Base-by-base conservation (phyloP, 2,113 vertebrate genomes). In the Zonotrichia leucophrys region DNA sequence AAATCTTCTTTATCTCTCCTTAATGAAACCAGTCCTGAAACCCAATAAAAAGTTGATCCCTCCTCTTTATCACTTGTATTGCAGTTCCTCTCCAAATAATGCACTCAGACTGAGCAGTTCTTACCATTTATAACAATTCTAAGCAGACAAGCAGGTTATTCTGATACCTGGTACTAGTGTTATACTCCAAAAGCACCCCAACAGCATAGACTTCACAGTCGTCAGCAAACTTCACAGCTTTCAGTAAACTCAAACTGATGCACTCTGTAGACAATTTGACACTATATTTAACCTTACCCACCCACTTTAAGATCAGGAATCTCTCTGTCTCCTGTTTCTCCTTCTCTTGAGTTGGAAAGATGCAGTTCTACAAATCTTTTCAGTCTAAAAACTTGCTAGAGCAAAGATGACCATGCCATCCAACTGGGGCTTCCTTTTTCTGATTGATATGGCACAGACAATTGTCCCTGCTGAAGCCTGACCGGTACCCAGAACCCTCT, bases 21-120 rank as follows among this genome's bases (percentile, higher is more conserved):
- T 95, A 96, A 95, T 95, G 69, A 97, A 95, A 89, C 21, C 11
- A 4, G 68, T 93, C 66, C 52, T 60, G n/a, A 69, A 81, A 88
- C 53, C 53, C 73, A 90, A 93, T 90, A 93, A 93, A 93, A 95
- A 64, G 24, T 24, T 93, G 80, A 93, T 92, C 88, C 30, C 17
- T 74, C 33, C 31, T 75, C 47, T 89, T 67, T 56, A 86, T 69
- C 70, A 52, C 37, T 47, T 63, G 15, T n/a, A 84, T 56, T 90
- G 60, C 64, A 84, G n/a, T 59, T 92, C 37, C 37, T 84, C 69
- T 88, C 31, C 60, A 89, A 87, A 39, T 52, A 79, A 46, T 8
- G 37, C 31, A 53, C 28, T 80, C 42, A 47, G 35, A 41, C 22
- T 49, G 52, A 83, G 47, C n/a, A 78, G 49, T 12, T 58, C 44